Percentiles rank a stretch among this genome's conserved stretches.
Conservation (phyloP, 2,113 vertebrate species). For the Solenodon paradoxus region DNA sequence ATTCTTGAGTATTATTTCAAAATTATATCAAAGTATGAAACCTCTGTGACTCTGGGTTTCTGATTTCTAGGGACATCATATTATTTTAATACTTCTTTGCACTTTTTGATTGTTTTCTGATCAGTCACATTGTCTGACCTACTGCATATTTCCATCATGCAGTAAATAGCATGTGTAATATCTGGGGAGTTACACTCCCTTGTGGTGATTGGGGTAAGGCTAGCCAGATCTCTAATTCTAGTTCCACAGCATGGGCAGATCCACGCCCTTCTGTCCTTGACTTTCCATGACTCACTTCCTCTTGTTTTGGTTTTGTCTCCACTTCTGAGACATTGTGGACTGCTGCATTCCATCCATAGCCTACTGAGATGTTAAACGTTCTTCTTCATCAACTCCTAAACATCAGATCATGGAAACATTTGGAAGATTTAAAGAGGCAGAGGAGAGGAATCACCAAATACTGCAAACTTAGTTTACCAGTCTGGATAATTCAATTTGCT, state of each 20-base stretch:
- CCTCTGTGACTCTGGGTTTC: background rate
- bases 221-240: background rate
- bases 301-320: background rate
- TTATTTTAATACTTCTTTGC: background rate
- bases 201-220: background rate
- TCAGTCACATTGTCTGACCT: background rate
- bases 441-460: too few relatives aligned
- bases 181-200: background rate
- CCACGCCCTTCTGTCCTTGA: accelerated
- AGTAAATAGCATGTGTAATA: background rate
- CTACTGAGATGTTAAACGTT: background rate
- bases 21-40: background rate
- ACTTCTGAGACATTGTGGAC: background rate
- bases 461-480: accelerated
- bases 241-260: background rate
- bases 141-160: background rate
- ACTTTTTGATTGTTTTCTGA: background rate
- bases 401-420: background rate
- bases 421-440: background rate
- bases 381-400: background rate
- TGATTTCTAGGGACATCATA: background rate
- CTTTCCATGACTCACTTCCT: background rate
- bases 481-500: background rate
- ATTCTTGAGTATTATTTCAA: background rate
- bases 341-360: background rate